These are phyloP conservation scores for Silurus aristotelis DNA, from an alignment of 2,797 vertebrate genomes.

Conservation along the genomic window DNA sequence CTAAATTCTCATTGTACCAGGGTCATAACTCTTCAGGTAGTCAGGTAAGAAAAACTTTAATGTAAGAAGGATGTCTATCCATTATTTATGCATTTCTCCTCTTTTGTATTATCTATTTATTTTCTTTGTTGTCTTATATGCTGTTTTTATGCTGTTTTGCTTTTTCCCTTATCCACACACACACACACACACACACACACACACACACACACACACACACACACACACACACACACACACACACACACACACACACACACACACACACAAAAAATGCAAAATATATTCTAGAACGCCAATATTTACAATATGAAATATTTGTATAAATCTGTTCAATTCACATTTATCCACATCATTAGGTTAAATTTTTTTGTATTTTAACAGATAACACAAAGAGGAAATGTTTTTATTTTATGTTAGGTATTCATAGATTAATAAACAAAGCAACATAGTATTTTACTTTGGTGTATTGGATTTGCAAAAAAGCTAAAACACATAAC, in stretches of 20 bases:
- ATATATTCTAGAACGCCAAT: not conserved
- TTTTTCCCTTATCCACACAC: not conserved
- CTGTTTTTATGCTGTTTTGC: not conserved
- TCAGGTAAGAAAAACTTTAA: constrained; percentile 81
- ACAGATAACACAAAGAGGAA: not conserved
- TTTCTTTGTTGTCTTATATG: not conserved
- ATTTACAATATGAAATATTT: not conserved
- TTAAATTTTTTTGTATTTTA: not conserved
- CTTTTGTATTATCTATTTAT: not conserved
- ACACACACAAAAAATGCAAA: not conserved
- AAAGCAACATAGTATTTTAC: not conserved
- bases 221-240: too few species aligned
- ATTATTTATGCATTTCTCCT: not conserved
- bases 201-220: not conserved
- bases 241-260: not conserved
- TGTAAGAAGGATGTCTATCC: not conserved
- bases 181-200: too few species aligned
- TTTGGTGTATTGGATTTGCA: not conserved
- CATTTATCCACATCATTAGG: not conserved
- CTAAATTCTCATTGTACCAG: constrained; percentile 93
- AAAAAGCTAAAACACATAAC: not conserved
- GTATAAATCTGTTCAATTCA: not conserved
- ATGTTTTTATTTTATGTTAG: not conserved
- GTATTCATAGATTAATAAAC: too few species aligned
- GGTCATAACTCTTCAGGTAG: constrained; percentile 86